These are phyloP conservation scores for Podargus strigoides DNA, from an alignment of 2,797 vertebrate genomes.

Conservation along the genomic window DNA sequence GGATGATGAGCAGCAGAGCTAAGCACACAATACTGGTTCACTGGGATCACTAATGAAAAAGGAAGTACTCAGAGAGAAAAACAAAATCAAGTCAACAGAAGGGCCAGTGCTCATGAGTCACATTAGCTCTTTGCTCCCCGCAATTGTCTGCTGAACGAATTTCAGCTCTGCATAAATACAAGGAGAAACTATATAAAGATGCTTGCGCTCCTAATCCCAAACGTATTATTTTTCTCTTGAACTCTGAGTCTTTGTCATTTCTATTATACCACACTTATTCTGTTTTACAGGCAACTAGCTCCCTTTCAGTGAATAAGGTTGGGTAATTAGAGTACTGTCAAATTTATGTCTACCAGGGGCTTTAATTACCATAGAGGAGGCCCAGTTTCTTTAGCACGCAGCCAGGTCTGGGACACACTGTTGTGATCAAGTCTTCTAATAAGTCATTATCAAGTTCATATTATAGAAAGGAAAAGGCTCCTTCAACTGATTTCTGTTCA, in stretches of 20 bases:
- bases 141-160: not conserved
- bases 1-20: not conserved
- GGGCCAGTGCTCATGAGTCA: not conserved
- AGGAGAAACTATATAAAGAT: not conserved
- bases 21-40: not conserved
- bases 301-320: not conserved
- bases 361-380: conserved; percentile 1
- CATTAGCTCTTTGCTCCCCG: not conserved
- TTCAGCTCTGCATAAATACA: not conserved
- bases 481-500: not conserved
- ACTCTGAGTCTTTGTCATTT: conserved; percentile 19
- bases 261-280: not conserved
- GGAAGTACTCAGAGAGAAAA: not conserved
- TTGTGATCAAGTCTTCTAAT: not conserved
- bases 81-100: not conserved
- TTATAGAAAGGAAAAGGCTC: not conserved
- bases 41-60: not conserved
- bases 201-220: not conserved
- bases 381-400: not conserved
- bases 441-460: not conserved
- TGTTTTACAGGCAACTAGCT: conserved; percentile 19
- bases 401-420: not conserved
- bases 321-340: conserved; percentile 42
- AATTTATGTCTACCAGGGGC: not conserved
- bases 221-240: not conserved